Percentiles rank a stretch among this genome's conserved stretches.
phyloP scores from a whole-genome alignment of 2,113 vertebrate species.

The Mormoops blainvillei region DNA sequence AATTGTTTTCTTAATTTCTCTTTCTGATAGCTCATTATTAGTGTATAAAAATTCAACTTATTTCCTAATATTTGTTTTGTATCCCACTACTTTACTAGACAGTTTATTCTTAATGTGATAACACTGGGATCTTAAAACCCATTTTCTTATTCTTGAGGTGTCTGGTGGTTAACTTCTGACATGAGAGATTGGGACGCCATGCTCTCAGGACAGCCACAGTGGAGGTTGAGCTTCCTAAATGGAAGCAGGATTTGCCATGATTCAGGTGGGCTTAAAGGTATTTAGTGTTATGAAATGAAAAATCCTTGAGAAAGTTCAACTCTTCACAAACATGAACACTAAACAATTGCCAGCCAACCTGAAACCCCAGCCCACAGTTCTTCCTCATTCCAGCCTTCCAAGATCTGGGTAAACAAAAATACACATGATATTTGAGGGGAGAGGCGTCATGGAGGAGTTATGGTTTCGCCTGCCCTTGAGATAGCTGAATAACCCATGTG shows the following conservation, averaged over 20 bases:
- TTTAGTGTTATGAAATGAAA: conserved; percentile 44
- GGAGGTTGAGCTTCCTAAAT: background rate
- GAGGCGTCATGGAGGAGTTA: background rate
- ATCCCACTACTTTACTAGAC: background rate
- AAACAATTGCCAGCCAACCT: background rate
- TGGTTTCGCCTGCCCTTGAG: background rate
- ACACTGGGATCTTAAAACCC: background rate
- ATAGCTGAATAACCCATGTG: background rate
- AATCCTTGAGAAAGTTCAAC: conserved; percentile 40
- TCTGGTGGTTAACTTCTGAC: background rate
- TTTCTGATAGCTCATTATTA: background rate
- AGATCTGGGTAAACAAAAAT: background rate
- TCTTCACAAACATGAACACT: background rate
- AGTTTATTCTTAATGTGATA: background rate
- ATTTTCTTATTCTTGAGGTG: background rate
- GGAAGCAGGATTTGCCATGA: background rate
- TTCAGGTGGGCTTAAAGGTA: background rate
- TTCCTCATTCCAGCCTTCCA: conserved; percentile 10
- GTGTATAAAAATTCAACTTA: background rate
- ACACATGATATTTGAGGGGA: background rate
- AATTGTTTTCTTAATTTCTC: background rate
- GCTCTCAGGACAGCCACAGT: background rate
- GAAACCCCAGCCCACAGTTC: conserved; percentile 1
- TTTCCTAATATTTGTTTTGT: background rate
- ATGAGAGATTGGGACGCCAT: background rate